Evolutionary conservation across 1,140 invertebrate genomes (phyloP).

Genomic region (Vollenhovia emeryi): DNA sequence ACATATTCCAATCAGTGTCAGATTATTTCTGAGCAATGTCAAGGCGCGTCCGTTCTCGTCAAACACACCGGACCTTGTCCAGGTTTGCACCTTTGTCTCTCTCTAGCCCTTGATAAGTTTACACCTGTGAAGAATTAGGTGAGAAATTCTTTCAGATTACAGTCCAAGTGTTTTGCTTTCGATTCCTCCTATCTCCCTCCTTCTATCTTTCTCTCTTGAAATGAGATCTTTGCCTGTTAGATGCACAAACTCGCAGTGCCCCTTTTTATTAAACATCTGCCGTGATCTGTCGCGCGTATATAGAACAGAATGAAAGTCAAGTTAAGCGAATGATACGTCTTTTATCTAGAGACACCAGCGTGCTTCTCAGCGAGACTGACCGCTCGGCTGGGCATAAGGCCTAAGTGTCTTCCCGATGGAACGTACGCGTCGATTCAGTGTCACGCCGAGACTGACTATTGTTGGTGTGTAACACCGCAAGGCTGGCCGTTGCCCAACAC

Average conservation of each 20-base stretch:
- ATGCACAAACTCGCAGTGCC: background rate
- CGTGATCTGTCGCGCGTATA: background rate
- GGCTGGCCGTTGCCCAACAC: slow-evolving; percentile 93
- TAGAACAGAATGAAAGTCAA: background rate
- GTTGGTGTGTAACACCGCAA: slow-evolving; percentile 93
- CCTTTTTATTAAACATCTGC: background rate
- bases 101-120: background rate
- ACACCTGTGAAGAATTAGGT: background rate
- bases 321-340: background rate
- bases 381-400: slow-evolving; percentile 80
- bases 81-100: slow-evolving; percentile 83
- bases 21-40: slow-evolving; percentile 90
- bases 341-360: slow-evolving; percentile 80
- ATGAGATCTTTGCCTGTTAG: background rate
- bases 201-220: background rate
- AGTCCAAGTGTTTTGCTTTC: background rate
- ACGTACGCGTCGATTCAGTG: slow-evolving; percentile 94
- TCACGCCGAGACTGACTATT: slow-evolving; percentile 90
- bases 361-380: slow-evolving; percentile 85
- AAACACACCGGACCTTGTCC: slow-evolving; percentile 90
- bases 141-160: background rate
- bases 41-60: slow-evolving; percentile 88
- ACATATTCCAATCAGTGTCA: slow-evolving; percentile 93
- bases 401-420: slow-evolving; percentile 92
- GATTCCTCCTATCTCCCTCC: background rate